phyloP scores from a whole-genome alignment of 2,888 invertebrate species.

The Serrognathus titanus region DNA sequence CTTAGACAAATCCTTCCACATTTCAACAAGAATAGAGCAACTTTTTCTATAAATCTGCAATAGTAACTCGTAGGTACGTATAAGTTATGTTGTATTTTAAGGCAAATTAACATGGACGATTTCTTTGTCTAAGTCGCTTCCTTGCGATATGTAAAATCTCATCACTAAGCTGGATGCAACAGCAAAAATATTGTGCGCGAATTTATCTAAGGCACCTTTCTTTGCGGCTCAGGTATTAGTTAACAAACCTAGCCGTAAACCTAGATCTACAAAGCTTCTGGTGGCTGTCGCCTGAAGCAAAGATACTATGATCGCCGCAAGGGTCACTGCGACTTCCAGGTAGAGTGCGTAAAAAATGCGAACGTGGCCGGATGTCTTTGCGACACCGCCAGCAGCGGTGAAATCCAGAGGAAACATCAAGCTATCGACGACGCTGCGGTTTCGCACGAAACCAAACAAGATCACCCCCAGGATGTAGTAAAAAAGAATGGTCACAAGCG shows the following conservation, averaged over 20 bases:
- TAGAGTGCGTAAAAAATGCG: slow-evolving; percentile 64
- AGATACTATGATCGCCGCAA: slow-evolving; percentile 60
- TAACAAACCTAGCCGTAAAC: slow-evolving; percentile 54
- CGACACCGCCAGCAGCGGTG: slow-evolving; percentile 66
- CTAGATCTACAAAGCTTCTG: slow-evolving; percentile 54
- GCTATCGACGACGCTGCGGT: slow-evolving; percentile 51
- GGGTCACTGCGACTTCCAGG: slow-evolving; percentile 63
- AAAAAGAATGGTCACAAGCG: slow-evolving; percentile 46
- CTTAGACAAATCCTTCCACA: background rate
- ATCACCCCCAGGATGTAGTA: slow-evolving; percentile 62
- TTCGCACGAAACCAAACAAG: slow-evolving; percentile 58
- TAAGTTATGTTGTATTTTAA: background rate
- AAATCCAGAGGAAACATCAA: slow-evolving; percentile 68
- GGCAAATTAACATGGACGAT: slow-evolving; percentile 1
- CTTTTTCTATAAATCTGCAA: background rate
- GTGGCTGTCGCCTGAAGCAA: slow-evolving; percentile 59
- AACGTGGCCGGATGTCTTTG: slow-evolving; percentile 56
- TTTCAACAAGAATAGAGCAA: background rate
- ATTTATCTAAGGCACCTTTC: slow-evolving; percentile 12
- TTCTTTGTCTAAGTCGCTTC: background rate
- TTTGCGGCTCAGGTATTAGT: slow-evolving; percentile 47
- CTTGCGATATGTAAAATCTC: background rate
- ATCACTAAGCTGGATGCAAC: background rate
- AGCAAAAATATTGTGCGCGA: slow-evolving; percentile 7
- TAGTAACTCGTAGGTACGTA: background rate